A percentile compares a stretch with the other conserved stretches of the same genome.
Conservation (phyloP, 1,140 invertebrate species). For the Drosophila murphyi region DNA sequence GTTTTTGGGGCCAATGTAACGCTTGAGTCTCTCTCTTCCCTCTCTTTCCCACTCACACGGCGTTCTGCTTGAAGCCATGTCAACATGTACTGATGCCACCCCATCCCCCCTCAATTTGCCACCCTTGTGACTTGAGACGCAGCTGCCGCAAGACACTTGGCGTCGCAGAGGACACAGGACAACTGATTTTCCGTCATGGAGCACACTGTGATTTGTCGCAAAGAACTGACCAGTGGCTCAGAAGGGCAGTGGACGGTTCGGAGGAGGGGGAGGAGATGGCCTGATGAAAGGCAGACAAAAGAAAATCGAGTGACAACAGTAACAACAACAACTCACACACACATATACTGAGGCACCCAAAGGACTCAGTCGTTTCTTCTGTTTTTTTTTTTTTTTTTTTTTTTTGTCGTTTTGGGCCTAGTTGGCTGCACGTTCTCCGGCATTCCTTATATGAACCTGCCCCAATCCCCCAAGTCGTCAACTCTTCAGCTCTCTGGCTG, state of each 20-base stretch:
- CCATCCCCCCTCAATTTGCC: not conserved
- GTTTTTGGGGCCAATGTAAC: slow-evolving; percentile 45
- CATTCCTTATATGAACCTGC: not conserved
- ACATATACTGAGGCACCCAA: slow-evolving; percentile 33
- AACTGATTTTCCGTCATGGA: slow-evolving; percentile 72
- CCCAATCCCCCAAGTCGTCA: too few relatives aligned
- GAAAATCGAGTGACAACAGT: slow-evolving; percentile 70
- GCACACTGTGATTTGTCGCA: slow-evolving; percentile 73
- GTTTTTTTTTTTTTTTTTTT: too few relatives aligned
- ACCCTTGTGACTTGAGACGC: slow-evolving; percentile 43
- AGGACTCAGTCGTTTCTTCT: slow-evolving; percentile 12
- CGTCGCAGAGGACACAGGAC: slow-evolving; percentile 39
- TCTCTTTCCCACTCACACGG: not conserved
- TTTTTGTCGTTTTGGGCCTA: slow-evolving; percentile 22
- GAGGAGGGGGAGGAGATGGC: not conserved
- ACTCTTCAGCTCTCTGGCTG: not conserved
- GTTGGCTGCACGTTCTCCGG: slow-evolving; percentile 19
- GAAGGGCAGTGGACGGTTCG: not conserved
- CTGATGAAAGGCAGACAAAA: slow-evolving; percentile 64
- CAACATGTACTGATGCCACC: slow-evolving; percentile 21
- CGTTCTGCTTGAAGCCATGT: slow-evolving; percentile 4
- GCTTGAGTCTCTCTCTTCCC: slow-evolving; percentile 16
- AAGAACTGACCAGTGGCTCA: slow-evolving; percentile 18
- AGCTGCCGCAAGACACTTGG: slow-evolving; percentile 41
- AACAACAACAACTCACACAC: slow-evolving; percentile 43